phyloP scores from a whole-genome alignment of 2,113 vertebrate genomes.

The Orientallactaga bullata region DNA sequence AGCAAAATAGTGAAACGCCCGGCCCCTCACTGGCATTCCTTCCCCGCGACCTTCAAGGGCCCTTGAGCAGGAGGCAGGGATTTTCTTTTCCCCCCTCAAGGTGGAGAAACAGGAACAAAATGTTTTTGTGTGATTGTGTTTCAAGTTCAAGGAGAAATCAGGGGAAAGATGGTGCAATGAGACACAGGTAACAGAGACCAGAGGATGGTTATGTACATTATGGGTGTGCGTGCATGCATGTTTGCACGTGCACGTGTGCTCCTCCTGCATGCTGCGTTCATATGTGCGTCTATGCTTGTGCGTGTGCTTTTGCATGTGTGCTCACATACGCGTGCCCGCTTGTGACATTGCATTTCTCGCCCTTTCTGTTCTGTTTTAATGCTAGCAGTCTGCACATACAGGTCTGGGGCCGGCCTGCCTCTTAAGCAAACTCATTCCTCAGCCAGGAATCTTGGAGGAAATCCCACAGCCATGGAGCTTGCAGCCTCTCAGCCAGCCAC shows the following conservation, averaged over 20 bases:
- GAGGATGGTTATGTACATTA: neutral
- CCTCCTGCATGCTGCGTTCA: no score
- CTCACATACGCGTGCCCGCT: no score
- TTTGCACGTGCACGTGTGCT: accelerated
- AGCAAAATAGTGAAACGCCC: accelerated
- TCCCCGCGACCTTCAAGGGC: slow-evolving; percentile 5
- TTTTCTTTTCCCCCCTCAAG: neutral
- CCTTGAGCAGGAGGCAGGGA: neutral
- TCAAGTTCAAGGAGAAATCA: neutral
- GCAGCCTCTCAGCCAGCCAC: neutral
- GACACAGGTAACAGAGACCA: neutral
- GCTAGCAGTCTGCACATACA: neutral
- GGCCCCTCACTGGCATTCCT: accelerated
- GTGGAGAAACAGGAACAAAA: neutral
- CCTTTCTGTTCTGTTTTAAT: no score
- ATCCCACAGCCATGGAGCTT: neutral
- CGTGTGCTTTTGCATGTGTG: neutral
- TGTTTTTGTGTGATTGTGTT: neutral
- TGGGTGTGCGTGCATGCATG: neutral
- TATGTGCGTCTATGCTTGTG: no score
- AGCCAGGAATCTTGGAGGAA: neutral
- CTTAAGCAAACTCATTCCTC: neutral
- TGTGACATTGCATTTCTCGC: accelerated
- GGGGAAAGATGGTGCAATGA: neutral
- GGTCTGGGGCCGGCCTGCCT: neutral